Base-by-base conservation (phyloP, 2,888 invertebrate genomes). In the Meiosimyza decipiens region DNA sequence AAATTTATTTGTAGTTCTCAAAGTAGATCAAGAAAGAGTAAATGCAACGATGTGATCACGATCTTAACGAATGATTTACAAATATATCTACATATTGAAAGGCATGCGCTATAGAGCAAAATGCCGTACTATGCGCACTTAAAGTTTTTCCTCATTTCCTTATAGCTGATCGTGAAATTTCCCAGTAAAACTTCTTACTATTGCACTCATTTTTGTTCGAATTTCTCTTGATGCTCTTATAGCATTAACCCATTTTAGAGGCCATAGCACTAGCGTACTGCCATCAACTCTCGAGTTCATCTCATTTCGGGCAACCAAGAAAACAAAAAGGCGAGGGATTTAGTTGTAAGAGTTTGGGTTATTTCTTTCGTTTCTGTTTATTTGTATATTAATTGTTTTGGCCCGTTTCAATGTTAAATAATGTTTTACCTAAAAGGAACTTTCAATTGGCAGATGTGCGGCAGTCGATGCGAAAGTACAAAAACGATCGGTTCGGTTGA, bases 331-430 rank as follows among this genome's bases (percentile, higher is more conserved):
- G 28, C 40, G 40, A 40, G 40, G 40, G 6, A 40, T 40, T 40
- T 40, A 9, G 40, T 40, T 40, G 40, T 40, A 40, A 40, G 40
- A 40, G 40, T 40, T 40, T 40, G 40, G 40, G 40, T 40, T 40
- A 40, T 40, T 40, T 40, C 2, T 7, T 40, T 28, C 28, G 28
- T 1, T 40, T 40, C 40, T 40, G 40, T 40, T 40, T 40, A 28
- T 28, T 28, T 28, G 28, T 28, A 28, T 28, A 28, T 28, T 28
- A 28, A 28, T 28, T 28, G 40, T 66, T 68, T 57, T 59, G 68
- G 68, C 59, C 68, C 62, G 63, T 47, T 70, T 70, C 70, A 70
- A 63, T 63, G 70, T 63, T 63, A 70, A 47, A 63, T 47, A 40
- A 40, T 40, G 40, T 40, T 40, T 52, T 40, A 70, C 52, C 33